Base-by-base conservation (phyloP, 2,797 vertebrate genomes). In the Schizopygopsis pylzovi region DNA sequence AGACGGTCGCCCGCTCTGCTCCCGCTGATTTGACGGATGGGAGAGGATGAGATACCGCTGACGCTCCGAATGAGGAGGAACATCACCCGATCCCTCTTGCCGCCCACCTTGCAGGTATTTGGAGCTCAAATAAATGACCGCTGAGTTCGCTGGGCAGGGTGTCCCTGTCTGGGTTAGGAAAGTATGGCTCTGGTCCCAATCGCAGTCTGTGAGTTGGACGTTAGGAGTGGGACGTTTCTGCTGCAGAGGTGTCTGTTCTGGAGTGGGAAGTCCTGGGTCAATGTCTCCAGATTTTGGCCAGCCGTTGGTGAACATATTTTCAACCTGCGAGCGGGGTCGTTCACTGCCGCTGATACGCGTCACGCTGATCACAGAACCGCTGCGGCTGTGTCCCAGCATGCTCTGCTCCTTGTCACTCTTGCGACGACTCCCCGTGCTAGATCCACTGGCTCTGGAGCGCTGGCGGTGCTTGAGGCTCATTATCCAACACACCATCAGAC, bases 201-300 rank as follows among this genome's bases (percentile, higher is more conserved):
- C 96, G 5, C 93, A 90, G 70, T 96, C 95, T 0, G 95, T 90
- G 5, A 96, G 92, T 13, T 94, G 94, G 89, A 96, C 87, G 49
- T 91, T 88, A 5, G 92, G 91, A 0, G 94, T 92, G 81, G 95
- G 92, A 25, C 97, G 95, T 82, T 99, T 99, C 91, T 99, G 98
- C 87, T 98, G 97, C 93, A 98, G 93, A 0, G 98, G 98, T 0
- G 98, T 99, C 93, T 98, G 98, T 94, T 99, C 98, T 0, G 98
- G 98, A 0, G 98, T 99, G 41, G 98, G 98, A 87, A 98, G 95
- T n/a, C 96, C 97, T 0, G 97, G 95, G 90, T 98, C 97, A 92
- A 98, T 94, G 70, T 97, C 97, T 45, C 96, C 96, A 72, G 92
- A 94, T 91, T 97, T 96, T 49, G 96, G 92, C 98, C 98, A 99